These are phyloP conservation scores for Trachelus stipa DNA, from an alignment of 2,888 invertebrate species.

Conservation along the genomic window DNA sequence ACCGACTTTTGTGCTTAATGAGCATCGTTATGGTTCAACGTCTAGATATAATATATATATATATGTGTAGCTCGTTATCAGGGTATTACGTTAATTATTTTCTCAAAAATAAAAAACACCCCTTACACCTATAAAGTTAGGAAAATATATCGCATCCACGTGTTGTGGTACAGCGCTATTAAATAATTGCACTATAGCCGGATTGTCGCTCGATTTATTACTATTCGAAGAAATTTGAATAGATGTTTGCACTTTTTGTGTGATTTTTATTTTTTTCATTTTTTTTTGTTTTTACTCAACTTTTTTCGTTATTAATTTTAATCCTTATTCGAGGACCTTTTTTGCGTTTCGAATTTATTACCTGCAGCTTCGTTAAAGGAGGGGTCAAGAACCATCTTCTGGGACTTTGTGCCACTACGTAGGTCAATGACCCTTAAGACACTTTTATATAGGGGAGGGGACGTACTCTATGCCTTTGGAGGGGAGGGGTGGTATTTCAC, in stretches of 20 bases:
- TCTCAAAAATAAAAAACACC: neutral
- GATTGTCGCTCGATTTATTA: neutral
- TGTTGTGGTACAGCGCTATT: no score
- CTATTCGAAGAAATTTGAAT: neutral
- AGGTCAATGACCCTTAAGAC: neutral
- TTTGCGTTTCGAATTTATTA: neutral
- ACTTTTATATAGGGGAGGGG: neutral
- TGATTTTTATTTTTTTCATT: neutral
- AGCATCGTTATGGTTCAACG: neutral
- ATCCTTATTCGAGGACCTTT: neutral
- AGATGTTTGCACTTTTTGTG: neutral
- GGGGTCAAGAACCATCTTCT: neutral
- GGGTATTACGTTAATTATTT: neutral
- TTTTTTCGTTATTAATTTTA: neutral
- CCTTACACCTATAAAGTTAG: neutral
- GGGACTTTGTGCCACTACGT: neutral
- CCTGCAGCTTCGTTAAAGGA: neutral
- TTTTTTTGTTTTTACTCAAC: neutral
- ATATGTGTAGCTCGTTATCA: neutral
- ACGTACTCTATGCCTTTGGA: no score
- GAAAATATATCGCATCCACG: neutral
- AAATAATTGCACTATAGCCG: no score
- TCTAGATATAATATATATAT: neutral
- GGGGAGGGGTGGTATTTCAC: neutral
- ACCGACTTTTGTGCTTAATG: neutral